These are phyloP conservation scores for Sarotherodon lohbergeri DNA, from an alignment of 2,113 vertebrate species.

Conservation along the genomic window DNA sequence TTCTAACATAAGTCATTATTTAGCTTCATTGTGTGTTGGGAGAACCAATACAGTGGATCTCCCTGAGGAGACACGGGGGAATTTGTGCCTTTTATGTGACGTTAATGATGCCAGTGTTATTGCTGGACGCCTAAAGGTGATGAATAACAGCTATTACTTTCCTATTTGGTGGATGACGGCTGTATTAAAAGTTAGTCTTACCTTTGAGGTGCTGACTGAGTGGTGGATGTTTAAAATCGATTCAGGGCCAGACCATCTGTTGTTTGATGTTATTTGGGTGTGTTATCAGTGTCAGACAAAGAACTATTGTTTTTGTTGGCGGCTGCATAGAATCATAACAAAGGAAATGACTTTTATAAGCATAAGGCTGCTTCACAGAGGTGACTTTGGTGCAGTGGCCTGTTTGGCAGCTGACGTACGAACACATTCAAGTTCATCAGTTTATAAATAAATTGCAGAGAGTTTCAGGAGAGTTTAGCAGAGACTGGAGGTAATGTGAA, in stretches of 20 bases:
- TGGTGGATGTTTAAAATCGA: background rate
- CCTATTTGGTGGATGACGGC: conserved; percentile 8
- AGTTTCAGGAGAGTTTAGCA: background rate
- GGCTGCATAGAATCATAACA: background rate
- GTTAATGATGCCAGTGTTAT: background rate
- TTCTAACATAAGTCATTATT: conserved; percentile 30
- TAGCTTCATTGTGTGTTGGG: background rate
- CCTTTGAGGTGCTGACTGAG: background rate
- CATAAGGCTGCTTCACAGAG: background rate
- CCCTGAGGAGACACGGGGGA: background rate
- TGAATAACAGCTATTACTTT: conserved; percentile 2
- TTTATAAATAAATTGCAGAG: background rate
- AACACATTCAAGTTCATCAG: background rate
- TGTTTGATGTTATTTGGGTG: conserved; percentile 4
- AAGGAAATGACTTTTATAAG: background rate
- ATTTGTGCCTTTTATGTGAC: conserved; percentile 4
- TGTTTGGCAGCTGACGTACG: background rate
- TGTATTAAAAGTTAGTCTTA: conserved; percentile 14
- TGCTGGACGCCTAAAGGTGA: conserved; percentile 12
- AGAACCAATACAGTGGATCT: background rate
- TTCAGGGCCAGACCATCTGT: background rate
- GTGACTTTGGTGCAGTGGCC: background rate
- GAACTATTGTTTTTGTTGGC: background rate
- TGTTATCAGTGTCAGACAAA: background rate
- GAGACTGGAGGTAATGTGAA: background rate